Conservation (phyloP, 2,113 vertebrate species). For the Aythya baeri region DNA sequence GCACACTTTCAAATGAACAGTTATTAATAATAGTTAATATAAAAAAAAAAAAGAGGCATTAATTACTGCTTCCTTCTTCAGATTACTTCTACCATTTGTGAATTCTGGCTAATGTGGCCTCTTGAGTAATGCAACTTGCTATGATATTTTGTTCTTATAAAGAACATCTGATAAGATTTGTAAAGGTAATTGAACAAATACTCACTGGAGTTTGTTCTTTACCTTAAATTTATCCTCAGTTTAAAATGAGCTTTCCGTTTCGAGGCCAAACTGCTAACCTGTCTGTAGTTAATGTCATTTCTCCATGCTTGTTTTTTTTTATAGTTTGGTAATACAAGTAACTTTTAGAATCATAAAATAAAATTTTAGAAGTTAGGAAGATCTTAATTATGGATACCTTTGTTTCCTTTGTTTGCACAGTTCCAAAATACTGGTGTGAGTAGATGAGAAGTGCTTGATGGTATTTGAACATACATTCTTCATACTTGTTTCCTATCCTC, state of each 20-base stretch:
- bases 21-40: neutral
- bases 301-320: neutral
- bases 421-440: neutral
- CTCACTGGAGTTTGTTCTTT: neutral
- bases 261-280: neutral
- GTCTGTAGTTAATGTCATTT: neutral
- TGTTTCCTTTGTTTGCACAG: neutral
- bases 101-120: conserved; percentile 15
- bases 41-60: conserved; percentile 1
- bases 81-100: neutral
- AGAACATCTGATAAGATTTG: neutral
- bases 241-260: neutral
- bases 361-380: neutral
- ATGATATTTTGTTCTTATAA: neutral
- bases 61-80: conserved; percentile 53
- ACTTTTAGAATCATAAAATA: neutral
- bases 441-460: neutral
- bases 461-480: neutral
- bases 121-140: conserved; percentile 8
- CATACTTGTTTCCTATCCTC: neutral
- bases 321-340: neutral
- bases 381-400: neutral
- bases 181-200: neutral
- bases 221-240: neutral
- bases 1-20: neutral